Base-by-base conservation (phyloP, 1,140 invertebrate species). In the Neodiprion pinetum region DNA sequence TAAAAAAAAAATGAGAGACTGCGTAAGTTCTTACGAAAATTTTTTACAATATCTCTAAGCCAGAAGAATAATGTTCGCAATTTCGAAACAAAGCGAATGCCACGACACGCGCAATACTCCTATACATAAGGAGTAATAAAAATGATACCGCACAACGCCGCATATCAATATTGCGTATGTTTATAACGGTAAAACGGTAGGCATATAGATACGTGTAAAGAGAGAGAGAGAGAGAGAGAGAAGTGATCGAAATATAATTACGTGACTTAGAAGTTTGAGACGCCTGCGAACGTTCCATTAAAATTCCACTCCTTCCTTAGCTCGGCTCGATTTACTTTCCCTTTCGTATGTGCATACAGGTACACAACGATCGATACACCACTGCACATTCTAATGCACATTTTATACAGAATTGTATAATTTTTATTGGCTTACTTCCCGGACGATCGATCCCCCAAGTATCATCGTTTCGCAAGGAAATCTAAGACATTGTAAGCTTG, bases 251-350 rank as follows among this genome's bases (percentile, higher is more conserved):
- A 61, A 61, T 61, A 61, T 61, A 61, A 61, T 61, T 61, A 61
- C 53, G 53, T 61, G 53, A 12, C 53, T 61, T 61, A 61, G 53
- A 61, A 17, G 53, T 61, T 61, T 61, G 11, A 61, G 53, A 17
- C 53, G 53, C 53, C 53, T 61, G 53, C 11, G 3, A 61, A 14
- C 4, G n/a, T 17, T 40, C 11, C 28, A 61, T 61, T 61, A 17
- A 61, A 61, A 61, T 61, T 61, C 53, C 53, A 61, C 53, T 61
- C 5, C 53, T 61, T 61, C 5, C 53, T 61, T 17, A 61, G 53
- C 53, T 61, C 53, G 53, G 53, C 5, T 61, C 53, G n/a, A 61
- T 61, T 61, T 61, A 61, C 53, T 61, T 61, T 61, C 53, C 53
- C 53, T 61, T 61, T 61, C 53, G n/a, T 61, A 61, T 17, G n/a